A percentile compares a stretch with the other conserved stretches of the same genome.
phyloP scores from a whole-genome alignment of 1,140 invertebrate species.

The Apis florea region DNA sequence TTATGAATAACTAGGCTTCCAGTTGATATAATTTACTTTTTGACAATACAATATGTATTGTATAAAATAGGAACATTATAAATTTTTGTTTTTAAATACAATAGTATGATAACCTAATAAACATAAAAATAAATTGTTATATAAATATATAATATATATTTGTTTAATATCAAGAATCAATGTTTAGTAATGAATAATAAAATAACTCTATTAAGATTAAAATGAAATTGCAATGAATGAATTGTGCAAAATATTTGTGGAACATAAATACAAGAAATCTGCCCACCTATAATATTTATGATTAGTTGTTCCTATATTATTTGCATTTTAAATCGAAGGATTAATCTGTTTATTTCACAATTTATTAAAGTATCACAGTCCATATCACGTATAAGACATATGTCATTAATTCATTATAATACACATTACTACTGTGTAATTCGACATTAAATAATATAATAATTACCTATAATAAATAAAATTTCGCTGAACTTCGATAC shows the following conservation, averaged over 20 bases:
- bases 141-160: background rate
- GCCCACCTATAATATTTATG: background rate
- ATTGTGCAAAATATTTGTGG: background rate
- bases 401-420: constrained; percentile 12
- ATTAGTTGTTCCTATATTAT: constrained; percentile 13
- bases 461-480: constrained; percentile 2
- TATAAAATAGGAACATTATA: constrained; percentile 46
- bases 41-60: background rate
- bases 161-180: background rate
- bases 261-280: background rate
- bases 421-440: constrained; percentile 4
- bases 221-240: background rate
- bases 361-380: constrained; percentile 28
- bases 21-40: constrained; percentile 7
- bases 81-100: constrained; percentile 25
- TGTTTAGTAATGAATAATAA: background rate
- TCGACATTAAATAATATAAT: constrained; percentile 22
- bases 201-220: background rate
- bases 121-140: constrained; percentile 4
- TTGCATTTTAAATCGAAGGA: background rate
- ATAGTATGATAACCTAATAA: constrained; percentile 1
- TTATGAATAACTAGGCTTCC: constrained; percentile 6
- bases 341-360: constrained; percentile 4
- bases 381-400: constrained; percentile 37
- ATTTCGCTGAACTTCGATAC: background rate